Evolutionary conservation across 2,797 vertebrate species (phyloP).

Genomic region (Chelmon rostratus): DNA sequence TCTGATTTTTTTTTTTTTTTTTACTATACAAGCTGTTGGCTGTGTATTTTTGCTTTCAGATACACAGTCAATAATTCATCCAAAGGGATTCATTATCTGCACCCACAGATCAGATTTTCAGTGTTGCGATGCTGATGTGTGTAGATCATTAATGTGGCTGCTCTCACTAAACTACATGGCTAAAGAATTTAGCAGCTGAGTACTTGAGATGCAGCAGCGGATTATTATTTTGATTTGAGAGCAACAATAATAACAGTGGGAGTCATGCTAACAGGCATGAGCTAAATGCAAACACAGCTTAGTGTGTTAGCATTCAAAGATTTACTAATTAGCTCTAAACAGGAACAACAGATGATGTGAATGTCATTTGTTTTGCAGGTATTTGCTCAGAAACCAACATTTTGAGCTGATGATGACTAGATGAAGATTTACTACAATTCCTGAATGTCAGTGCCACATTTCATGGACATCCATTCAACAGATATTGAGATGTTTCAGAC

Average conservation of each 20-base stretch:
- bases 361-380: neutral
- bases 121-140: neutral
- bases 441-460: neutral
- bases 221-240: neutral
- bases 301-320: neutral
- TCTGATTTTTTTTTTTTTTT: neutral
- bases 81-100: slow-evolving; percentile 12
- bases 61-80: slow-evolving; percentile 10
- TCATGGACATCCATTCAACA: neutral
- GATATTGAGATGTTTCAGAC: neutral
- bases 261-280: too few relatives aligned
- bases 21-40: neutral
- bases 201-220: neutral
- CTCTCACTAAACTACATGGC: neutral
- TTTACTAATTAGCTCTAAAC: neutral
- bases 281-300: too few relatives aligned
- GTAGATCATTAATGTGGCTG: neutral
- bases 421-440: neutral
- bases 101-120: neutral
- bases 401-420: neutral
- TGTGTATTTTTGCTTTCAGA: neutral
- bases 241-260: neutral
- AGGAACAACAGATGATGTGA: neutral
- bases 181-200: neutral
- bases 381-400: too few relatives aligned